Percentiles rank a stretch among this genome's conserved stretches.
These are phyloP conservation scores for Hycleus phaleratus DNA, from an alignment of 1,140 invertebrate species.

Conservation along the genomic window DNA sequence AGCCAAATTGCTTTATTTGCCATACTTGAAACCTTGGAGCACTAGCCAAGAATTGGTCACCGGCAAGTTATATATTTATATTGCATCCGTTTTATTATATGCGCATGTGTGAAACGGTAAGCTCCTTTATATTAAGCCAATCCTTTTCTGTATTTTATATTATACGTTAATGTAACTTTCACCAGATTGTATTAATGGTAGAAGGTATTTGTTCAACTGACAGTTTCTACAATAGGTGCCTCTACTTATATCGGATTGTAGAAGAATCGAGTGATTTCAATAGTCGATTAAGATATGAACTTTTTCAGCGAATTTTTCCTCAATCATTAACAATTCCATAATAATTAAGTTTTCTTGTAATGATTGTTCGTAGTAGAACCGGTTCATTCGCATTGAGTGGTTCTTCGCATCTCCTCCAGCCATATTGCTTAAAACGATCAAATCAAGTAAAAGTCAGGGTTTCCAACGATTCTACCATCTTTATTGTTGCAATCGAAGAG, in stretches of 20 bases:
- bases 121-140: constrained; percentile 23
- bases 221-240: constrained; percentile 33
- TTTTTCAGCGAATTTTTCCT: too few relatives aligned
- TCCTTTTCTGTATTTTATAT: constrained; percentile 10
- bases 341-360: too few relatives aligned
- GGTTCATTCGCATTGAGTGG: too few relatives aligned
- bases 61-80: constrained; percentile 39
- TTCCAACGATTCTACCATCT: too few relatives aligned
- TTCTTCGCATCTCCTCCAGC: too few relatives aligned
- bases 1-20: constrained; percentile 38
- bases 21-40: constrained; percentile 37
- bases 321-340: too few relatives aligned
- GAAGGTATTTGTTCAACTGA: constrained; percentile 23
- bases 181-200: constrained; percentile 21
- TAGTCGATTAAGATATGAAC: too few relatives aligned
- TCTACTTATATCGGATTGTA: constrained; percentile 33
- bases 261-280: not conserved
- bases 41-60: constrained; percentile 41
- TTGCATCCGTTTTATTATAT: constrained; percentile 27
- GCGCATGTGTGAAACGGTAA: constrained; percentile 30
- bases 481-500: too few relatives aligned
- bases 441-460: too few relatives aligned
- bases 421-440: too few relatives aligned
- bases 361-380: too few relatives aligned
- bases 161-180: constrained; percentile 30